phyloP scores from a whole-genome alignment of 2,113 vertebrate species.

The Ursus arctos region DNA sequence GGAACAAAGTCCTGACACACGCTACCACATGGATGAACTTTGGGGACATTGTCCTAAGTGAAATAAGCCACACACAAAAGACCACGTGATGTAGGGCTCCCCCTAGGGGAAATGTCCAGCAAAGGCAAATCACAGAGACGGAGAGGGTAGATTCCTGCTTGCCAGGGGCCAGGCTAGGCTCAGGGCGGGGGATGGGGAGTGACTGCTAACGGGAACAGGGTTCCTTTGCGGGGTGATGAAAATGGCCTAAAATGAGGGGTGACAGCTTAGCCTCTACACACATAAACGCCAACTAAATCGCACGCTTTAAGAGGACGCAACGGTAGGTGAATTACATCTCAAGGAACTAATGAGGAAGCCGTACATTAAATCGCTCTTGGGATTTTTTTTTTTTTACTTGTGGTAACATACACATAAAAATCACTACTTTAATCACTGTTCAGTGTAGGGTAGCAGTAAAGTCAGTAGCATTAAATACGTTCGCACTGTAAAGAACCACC shows the following conservation, averaged over 20 bases:
- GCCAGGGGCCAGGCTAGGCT: background rate
- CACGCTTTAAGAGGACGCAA: background rate
- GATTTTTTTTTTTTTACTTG: background rate
- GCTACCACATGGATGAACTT: too few species aligned
- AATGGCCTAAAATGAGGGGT: background rate
- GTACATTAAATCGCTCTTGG: accelerated
- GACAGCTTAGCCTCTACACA: background rate
- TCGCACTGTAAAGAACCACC: background rate
- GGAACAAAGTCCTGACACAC: background rate
- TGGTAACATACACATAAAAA: background rate
- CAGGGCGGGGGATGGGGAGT: background rate
- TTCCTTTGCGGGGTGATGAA: background rate
- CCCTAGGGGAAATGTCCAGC: background rate
- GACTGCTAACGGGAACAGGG: background rate
- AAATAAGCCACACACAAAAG: background rate
- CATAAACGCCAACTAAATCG: background rate
- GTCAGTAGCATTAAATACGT: background rate
- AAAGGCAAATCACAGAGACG: accelerated
- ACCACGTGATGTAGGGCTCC: too few species aligned
- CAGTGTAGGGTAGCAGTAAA: background rate
- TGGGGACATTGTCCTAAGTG: background rate
- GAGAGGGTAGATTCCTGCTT: accelerated
- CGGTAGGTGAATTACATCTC: background rate
- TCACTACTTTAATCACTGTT: background rate
- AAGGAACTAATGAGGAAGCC: background rate